Evolutionary conservation across 1,140 invertebrate genomes (phyloP), one percentile per base, ranked within the genome.

Genomic region (Drosophila virilis): DNA sequence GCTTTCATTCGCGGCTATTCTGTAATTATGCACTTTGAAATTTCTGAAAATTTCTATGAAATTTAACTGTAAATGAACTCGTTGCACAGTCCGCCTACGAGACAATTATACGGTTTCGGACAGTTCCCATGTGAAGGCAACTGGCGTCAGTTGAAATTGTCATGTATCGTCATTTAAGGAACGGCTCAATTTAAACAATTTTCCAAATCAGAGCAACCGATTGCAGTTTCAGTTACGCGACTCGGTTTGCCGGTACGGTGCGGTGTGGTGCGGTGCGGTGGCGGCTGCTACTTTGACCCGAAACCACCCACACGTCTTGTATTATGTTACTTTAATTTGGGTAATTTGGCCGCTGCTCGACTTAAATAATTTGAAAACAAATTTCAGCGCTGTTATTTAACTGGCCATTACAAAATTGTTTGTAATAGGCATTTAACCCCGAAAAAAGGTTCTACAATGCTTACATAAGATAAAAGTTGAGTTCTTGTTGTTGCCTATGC

Each of bases 351-450:
- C 55, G 50, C 38, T 86, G 83, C 83, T 86, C 83, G 83, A 86
- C 83, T 86, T 86, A 83, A 86, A 86, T 86, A 86, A 86, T 86
- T 83, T 88, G 83, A 88, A 88, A 86, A 86, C 83, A 86, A 86
- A 86, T 88, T 86, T 88, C 79, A 74, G 68, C 54, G 50, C 75
- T 83, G 83, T 88, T 88, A 80, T 78, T 85, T 82, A 88, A 88
- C 83, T 88, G 83, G 72, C 65, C 79, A 83, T 82, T 86, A 83
- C 83, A 74, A 77, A 83, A 86, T 86, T 83, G 83, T 86, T 74
- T 79, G 65, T 88, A 86, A 86, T 86, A 75, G 33, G 65, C 83
- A 88, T 78, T 86, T 86, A 86, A 88, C 83, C 83, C 83, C 78
- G 37, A 85, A 71, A 68, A 71, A 57, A 65, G 45, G 32, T 68